Evolutionary conservation across 2,113 vertebrate species (phyloP), one percentile per base, ranked within the genome.

Genomic region (Coreoperca whiteheadi): DNA sequence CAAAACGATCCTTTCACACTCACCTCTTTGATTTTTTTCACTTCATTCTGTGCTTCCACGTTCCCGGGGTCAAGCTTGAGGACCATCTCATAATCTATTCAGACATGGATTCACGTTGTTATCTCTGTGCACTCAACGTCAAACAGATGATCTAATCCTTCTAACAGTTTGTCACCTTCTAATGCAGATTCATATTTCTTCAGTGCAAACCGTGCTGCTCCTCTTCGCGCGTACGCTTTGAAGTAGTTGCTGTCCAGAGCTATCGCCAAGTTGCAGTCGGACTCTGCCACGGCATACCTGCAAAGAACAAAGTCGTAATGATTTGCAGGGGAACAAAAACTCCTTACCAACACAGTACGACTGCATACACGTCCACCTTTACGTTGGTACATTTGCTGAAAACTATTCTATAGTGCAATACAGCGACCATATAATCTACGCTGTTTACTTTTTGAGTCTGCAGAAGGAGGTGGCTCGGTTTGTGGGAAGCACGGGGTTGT

Each of bases 251-350:
- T 90, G 90, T 98, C 96, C 87, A 99, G 90, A 59, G 96, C 97
- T 61, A 99, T 95, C 4, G 98, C 97, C 90, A 99, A 94, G 90
- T 97, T 98, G 92, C 98, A 99, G 91, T 99, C 98, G 1, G 98
- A 98, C 92, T 99, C 98, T 0, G 98, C 97, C 85, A 99, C 97
- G 41, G 96, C 95, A 87, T 93, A 99, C 74, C 98, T 99, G 76
- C 41, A 53, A 2, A 43, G 3, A 39, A 32, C 3, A 37, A 53
- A 12, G 11, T 9, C 6, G 18, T 4, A 3, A 1, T 28, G 1
- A 34, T 16, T 8, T 4, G 41, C 10, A 28, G 2, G 2, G 1
- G 0, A 20, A 64, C 9, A 28, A 59, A 46, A 39, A 2, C 2
- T 12, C 28, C 23, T 37, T 18, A 3, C 25, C 0, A 2, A 25